A percentile compares a stretch with the other conserved stretches of the same genome.
These are phyloP conservation scores for Clepsis dumicolana DNA, from an alignment of 2,888 invertebrate species.

Conservation along the genomic window DNA sequence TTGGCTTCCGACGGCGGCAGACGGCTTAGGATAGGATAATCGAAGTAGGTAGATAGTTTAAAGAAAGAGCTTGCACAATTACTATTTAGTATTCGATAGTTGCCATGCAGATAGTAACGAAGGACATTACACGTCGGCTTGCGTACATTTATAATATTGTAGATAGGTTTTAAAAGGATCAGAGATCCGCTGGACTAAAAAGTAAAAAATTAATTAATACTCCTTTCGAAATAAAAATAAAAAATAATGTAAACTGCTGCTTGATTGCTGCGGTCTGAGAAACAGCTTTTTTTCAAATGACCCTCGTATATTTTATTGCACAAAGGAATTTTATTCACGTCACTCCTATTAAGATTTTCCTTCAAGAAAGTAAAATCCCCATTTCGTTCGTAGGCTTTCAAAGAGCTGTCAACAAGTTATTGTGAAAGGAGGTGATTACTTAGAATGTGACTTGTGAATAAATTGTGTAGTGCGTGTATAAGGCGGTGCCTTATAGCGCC, in stretches of 20 bases:
- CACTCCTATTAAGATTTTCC: conserved; percentile 14
- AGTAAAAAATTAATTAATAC: conserved; percentile 3
- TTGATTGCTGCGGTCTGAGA: conserved; percentile 14
- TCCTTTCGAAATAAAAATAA: conserved; percentile 16
- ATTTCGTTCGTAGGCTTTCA: conserved; percentile 26
- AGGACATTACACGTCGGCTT: conserved; percentile 39
- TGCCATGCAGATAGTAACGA: conserved; percentile 50
- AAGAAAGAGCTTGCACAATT: conserved; percentile 64
- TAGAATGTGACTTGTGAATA: conserved; percentile 22
- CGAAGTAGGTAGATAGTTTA: conserved; percentile 48
- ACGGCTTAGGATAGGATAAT: conserved; percentile 38
- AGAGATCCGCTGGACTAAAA: conserved; percentile 8
- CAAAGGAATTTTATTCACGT: conserved; percentile 16
- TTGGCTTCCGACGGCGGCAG: conserved; percentile 18
- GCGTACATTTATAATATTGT: conserved; percentile 22
- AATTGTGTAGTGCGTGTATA: conserved; percentile 51
- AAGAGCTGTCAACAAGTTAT: conserved; percentile 11
- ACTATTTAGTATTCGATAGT: conserved; percentile 49
- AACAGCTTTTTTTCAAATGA: conserved; percentile 21
- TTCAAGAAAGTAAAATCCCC: conserved; percentile 14
- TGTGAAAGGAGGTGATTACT: conserved; percentile 31
- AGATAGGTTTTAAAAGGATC: conserved; percentile 28
- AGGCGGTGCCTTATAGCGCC: conserved; percentile 73
- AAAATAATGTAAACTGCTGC: conserved; percentile 3
- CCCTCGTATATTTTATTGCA: conserved; percentile 27